Evolutionary conservation across 2,113 vertebrate genomes (phyloP).

Genomic region (Pheucticus melanocephalus): DNA sequence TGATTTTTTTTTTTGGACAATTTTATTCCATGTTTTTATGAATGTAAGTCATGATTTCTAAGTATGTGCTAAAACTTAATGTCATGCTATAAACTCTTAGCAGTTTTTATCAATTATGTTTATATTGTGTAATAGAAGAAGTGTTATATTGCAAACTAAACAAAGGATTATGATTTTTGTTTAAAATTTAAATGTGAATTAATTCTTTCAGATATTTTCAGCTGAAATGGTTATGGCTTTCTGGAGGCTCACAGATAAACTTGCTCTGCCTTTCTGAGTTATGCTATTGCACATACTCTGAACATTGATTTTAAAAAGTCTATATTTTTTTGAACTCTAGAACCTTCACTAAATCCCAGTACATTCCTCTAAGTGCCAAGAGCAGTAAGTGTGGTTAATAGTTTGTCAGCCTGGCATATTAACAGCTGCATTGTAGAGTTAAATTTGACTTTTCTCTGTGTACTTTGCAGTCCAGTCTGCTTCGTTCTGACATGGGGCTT

Average conservation of each 20-base stretch:
- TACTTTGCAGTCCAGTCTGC: constrained; percentile 80
- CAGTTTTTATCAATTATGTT: constrained; percentile 39
- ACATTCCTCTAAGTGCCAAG: background rate
- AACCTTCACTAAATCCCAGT: background rate
- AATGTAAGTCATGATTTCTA: background rate
- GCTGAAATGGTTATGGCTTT: background rate
- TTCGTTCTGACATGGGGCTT: constrained; percentile 83
- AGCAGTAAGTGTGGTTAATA: background rate
- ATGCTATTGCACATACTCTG: background rate
- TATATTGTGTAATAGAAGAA: background rate
- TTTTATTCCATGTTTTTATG: background rate
- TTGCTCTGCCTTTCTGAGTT: background rate
- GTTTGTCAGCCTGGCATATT: background rate
- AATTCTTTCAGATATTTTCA: background rate
- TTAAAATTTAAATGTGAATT: background rate
- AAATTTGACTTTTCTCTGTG: background rate
- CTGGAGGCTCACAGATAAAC: background rate
- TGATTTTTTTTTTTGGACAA: background rate
- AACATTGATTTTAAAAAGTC: background rate
- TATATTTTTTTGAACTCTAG: background rate
- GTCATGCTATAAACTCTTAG: background rate
- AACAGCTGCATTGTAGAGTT: background rate
- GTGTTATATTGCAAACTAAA: background rate
- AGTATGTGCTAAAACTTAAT: constrained; percentile 32
- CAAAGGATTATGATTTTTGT: background rate